Conservation (phyloP, 2,797 vertebrate genomes). For the Thalassophryne amazonica region DNA sequence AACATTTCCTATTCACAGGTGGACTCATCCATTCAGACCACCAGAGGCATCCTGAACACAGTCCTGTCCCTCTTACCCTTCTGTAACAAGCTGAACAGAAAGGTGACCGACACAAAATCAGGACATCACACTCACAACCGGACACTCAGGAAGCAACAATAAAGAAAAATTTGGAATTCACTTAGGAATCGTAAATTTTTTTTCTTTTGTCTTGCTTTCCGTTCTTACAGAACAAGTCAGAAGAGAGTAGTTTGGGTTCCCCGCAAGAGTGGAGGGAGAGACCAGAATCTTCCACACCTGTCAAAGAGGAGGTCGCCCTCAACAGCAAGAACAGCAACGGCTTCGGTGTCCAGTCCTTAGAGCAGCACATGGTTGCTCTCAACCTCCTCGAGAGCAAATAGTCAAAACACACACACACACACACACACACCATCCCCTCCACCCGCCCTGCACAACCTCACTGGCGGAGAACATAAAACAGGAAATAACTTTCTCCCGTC, state of each 20-base stretch:
- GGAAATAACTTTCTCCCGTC: constrained; percentile 20
- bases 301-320: constrained; percentile 72
- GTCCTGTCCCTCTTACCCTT: constrained; percentile 84
- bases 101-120: constrained; percentile 66
- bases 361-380: constrained; percentile 84
- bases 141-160: not conserved
- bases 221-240: constrained; percentile 75
- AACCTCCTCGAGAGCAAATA: constrained; percentile 89
- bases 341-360: constrained; percentile 82
- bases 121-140: not conserved
- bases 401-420: constrained; percentile 22
- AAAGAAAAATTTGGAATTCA: not conserved
- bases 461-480: constrained; percentile 79
- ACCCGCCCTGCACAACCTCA: constrained; percentile 81
- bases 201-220: not conserved
- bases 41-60: constrained; percentile 82
- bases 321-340: constrained; percentile 81
- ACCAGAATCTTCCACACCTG: constrained; percentile 68
- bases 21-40: constrained; percentile 89
- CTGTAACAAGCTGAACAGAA: constrained; percentile 86
- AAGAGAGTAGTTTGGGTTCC: constrained; percentile 80
- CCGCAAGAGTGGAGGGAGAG: constrained; percentile 85
- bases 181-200: not conserved
- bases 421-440: no score
- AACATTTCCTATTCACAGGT: constrained; percentile 75